phyloP scores from a whole-genome alignment of 1,140 invertebrate genomes.

The Belonocnema kinseyi region DNA sequence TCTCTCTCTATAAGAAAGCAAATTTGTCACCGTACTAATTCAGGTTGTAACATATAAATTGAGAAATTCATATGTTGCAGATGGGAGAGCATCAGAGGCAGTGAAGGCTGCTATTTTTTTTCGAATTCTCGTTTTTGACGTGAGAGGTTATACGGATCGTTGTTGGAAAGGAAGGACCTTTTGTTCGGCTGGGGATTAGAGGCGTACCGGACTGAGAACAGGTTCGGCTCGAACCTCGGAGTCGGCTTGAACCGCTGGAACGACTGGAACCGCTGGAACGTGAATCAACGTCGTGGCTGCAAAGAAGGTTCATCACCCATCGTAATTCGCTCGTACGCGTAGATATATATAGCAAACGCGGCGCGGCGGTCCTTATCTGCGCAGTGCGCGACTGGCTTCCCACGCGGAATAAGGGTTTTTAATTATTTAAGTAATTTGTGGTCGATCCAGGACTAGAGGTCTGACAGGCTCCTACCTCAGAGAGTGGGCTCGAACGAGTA shows the following conservation, averaged over 20 bases:
- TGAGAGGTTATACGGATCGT: not conserved
- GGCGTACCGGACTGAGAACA: not conserved
- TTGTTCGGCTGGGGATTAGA: not conserved
- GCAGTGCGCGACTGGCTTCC: conserved; percentile 61
- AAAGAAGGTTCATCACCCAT: conserved; percentile 20
- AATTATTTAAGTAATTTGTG: conserved; percentile 74
- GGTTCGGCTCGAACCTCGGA: not conserved
- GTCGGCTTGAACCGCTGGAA: not conserved
- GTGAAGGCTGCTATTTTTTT: too few species aligned
- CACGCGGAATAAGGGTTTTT: conserved; percentile 68
- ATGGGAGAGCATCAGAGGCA: too few species aligned
- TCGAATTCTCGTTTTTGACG: conserved; percentile 1
- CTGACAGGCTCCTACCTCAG: conserved; percentile 51
- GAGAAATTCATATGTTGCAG: too few species aligned
- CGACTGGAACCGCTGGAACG: not conserved
- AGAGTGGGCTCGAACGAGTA: conserved; percentile 59
- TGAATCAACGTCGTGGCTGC: not conserved
- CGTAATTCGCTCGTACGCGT: conserved; percentile 7
- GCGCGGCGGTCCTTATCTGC: conserved; percentile 48
- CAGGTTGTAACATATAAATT: too few species aligned
- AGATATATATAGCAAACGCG: conserved; percentile 10
- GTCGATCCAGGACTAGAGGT: conserved; percentile 59
- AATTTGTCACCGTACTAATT: too few species aligned
- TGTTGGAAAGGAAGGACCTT: not conserved
- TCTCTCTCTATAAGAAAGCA: too few species aligned